Conservation (phyloP, 2,113 vertebrate genomes). For the Gavia stellata region DNA sequence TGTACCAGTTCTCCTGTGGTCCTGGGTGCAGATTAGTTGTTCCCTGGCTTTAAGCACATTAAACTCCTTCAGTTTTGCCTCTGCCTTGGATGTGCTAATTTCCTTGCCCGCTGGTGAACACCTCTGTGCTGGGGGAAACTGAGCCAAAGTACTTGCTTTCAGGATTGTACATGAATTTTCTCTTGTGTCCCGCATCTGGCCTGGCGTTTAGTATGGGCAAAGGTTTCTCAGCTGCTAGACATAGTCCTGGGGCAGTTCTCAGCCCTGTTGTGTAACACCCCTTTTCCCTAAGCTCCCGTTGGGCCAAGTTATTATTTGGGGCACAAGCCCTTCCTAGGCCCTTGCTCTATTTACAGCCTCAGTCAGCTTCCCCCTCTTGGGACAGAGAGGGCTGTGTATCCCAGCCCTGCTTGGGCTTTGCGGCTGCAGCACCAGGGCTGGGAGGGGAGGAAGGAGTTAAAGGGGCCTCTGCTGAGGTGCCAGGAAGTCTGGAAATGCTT, state of each 20-base stretch:
- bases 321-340: background rate
- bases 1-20: background rate
- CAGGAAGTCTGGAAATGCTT: slow-evolving; percentile 47
- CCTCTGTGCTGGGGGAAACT: background rate
- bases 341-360: background rate
- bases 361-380: background rate
- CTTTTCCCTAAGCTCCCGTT: background rate
- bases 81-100: slow-evolving; percentile 38
- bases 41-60: slow-evolving; percentile 45
- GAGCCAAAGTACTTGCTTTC: background rate
- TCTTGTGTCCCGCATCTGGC: background rate
- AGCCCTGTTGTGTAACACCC: background rate
- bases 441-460: slow-evolving; percentile 54
- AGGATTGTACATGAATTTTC: background rate
- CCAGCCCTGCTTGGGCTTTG: background rate
- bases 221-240: background rate
- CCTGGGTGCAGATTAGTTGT: slow-evolving; percentile 19
- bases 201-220: background rate
- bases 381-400: background rate
- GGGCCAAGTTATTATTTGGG: too few species aligned
- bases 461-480: background rate
- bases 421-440: background rate
- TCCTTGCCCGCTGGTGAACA: background rate
- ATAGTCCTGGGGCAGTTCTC: background rate
- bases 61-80: slow-evolving; percentile 47